phyloP scores from a whole-genome alignment of 2,797 vertebrate species.

The Neomorphus geoffroyi region DNA sequence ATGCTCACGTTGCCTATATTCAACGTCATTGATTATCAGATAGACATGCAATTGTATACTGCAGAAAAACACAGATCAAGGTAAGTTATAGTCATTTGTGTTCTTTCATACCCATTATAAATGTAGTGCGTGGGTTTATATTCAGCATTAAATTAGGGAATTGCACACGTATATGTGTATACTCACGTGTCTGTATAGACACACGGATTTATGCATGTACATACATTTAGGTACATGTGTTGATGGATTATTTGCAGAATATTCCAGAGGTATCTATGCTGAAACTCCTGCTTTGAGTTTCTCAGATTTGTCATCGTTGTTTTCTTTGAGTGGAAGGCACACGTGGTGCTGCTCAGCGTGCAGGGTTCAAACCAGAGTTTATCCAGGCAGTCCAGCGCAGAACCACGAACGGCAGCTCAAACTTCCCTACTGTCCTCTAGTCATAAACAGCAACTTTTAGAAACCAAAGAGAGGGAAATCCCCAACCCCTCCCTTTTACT shows the following conservation, averaged over 20 bases:
- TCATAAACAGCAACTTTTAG: background rate
- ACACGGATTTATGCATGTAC: accelerated
- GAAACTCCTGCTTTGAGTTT: background rate
- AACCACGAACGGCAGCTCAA: background rate
- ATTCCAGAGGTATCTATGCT: background rate
- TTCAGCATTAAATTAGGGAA: background rate
- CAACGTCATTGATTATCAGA: background rate
- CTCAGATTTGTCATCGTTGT: accelerated
- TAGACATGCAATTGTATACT: background rate
- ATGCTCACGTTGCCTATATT: background rate
- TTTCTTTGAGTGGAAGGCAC: background rate
- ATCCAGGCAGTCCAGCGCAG: background rate
- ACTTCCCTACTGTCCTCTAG: background rate
- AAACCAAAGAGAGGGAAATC: background rate
- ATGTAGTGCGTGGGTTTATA: background rate
- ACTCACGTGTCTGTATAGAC: accelerated
- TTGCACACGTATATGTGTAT: background rate
- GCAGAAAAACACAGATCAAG: background rate
- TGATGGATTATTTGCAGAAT: background rate
- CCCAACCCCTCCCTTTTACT: background rate
- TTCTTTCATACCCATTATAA: background rate
- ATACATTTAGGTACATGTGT: background rate
- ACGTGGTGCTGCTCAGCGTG: accelerated
- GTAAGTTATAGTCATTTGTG: background rate
- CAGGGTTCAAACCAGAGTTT: background rate